Evolutionary conservation across 2,888 invertebrate genomes (phyloP), one percentile per base, ranked within the genome.

Genomic region (Drosophila pseudotakahashii): DNA sequence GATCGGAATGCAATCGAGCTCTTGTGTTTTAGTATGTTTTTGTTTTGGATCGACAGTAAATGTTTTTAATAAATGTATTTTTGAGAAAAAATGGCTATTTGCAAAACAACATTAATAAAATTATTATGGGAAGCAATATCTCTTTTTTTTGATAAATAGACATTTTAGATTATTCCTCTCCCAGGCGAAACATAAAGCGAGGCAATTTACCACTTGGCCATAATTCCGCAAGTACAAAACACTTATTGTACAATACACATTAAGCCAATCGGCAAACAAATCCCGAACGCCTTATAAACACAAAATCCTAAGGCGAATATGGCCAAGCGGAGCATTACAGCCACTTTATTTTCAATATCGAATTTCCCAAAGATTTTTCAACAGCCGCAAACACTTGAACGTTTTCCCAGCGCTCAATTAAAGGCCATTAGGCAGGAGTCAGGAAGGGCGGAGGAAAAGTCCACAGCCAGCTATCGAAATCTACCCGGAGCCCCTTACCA

Each of bases 361-460:
- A 81, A 85, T 83, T 85, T 79, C 86, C 61, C 57, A 57, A 76
- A 72, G 73, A 73, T 42, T 68, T 60, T 60, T 55, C 72, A 88
- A 71, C 84, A 88, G 84, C 87, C 84, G 89, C 84, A 85, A 85
- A 81, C 84, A 85, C 89, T 85, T 87, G 84, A 83, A 80, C 70
- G 76, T 73, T 70, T 85, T 85, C 84, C 89, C 84, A 85, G 73
- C 79, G 85, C 89, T 88, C 84, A 85, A 88, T 85, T 88, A 85
- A 82, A 83, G 74, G 79, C 84, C 84, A 85, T 85, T 85, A 88
- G 88, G 73, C 64, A 54, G 63, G 10, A 73, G 64, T 52, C 41
- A 5, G 19, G 44, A 14, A 34, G 45, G 2, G 3, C 9, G 23
- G 26, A 14, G 37, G 45, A 6, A 26, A 23, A 14, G 37, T 32